These are phyloP conservation scores for Amazona vittata DNA, from an alignment of 2,113 vertebrate genomes.

Conservation along the genomic window DNA sequence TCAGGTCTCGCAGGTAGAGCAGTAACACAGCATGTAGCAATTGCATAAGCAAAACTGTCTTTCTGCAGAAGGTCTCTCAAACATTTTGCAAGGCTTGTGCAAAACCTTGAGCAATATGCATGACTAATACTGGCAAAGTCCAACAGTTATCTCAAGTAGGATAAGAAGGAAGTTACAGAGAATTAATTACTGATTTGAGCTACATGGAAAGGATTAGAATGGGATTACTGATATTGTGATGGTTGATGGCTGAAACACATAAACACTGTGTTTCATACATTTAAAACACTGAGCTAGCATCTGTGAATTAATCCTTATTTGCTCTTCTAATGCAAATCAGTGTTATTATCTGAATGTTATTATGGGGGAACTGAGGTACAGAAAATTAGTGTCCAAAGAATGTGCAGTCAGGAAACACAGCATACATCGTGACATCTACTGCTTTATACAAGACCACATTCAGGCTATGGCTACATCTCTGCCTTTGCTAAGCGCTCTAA, in stretches of 20 bases:
- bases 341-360: neutral
- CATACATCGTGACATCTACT: neutral
- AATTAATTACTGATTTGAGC: neutral
- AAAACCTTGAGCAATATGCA: neutral
- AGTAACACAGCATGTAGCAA: neutral
- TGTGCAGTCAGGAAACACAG: neutral
- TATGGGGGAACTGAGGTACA: neutral
- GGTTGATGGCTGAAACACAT: neutral
- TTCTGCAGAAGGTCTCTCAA: neutral
- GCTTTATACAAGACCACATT: neutral
- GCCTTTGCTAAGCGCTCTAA: neutral
- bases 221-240: slow-evolving; percentile 3
- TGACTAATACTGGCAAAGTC: slow-evolving; percentile 37
- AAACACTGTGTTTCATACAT: neutral
- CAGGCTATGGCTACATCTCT: neutral
- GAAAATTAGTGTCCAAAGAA: neutral
- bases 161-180: neutral
- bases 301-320: slow-evolving; percentile 19
- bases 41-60: neutral
- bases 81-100: neutral
- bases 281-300: neutral
- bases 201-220: neutral
- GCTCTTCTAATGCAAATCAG: neutral
- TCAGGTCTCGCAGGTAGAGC: neutral
- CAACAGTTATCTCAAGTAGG: neutral